Percentiles rank a stretch among this genome's conserved stretches.
These are phyloP conservation scores for Pollimyrus isidori DNA, from an alignment of 2,113 vertebrate genomes.

Conservation along the genomic window DNA sequence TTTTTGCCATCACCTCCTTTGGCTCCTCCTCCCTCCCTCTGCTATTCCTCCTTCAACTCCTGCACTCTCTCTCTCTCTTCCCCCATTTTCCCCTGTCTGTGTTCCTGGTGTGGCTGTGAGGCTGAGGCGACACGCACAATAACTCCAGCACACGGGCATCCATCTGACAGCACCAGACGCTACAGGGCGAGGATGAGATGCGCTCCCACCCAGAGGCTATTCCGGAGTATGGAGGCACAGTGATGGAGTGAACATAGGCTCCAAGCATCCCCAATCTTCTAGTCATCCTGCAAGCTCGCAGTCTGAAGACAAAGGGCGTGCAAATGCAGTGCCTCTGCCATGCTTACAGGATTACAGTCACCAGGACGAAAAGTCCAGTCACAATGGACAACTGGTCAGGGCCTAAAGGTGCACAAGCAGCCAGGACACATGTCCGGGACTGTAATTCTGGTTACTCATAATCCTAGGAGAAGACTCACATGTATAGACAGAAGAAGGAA, in stretches of 20 bases:
- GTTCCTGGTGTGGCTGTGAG: not conserved
- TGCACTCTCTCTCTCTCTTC: constrained; percentile 11
- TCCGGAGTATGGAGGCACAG: not conserved
- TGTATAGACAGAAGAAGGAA: not conserved
- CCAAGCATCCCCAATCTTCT: not conserved
- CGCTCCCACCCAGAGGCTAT: not conserved
- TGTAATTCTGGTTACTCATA: not conserved
- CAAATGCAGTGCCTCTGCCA: not conserved
- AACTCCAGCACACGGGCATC: not conserved
- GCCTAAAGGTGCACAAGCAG: not conserved
- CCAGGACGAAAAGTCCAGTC: not conserved
- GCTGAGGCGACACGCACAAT: not conserved
- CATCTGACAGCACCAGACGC: not conserved
- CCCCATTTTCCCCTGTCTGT: not conserved
- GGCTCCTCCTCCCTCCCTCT: constrained; percentile 6
- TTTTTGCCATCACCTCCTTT: constrained; percentile 20
- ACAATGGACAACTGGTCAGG: not conserved
- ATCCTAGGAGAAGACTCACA: not conserved
- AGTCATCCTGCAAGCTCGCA: not conserved
- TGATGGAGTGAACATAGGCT: not conserved
- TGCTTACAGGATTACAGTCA: not conserved
- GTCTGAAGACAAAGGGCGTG: not conserved
- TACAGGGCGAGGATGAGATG: not conserved
- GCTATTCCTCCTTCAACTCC: not conserved
- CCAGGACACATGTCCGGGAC: not conserved